Conservation (phyloP, 1,140 invertebrate genomes). For the Anagrus nilaparvatae region DNA sequence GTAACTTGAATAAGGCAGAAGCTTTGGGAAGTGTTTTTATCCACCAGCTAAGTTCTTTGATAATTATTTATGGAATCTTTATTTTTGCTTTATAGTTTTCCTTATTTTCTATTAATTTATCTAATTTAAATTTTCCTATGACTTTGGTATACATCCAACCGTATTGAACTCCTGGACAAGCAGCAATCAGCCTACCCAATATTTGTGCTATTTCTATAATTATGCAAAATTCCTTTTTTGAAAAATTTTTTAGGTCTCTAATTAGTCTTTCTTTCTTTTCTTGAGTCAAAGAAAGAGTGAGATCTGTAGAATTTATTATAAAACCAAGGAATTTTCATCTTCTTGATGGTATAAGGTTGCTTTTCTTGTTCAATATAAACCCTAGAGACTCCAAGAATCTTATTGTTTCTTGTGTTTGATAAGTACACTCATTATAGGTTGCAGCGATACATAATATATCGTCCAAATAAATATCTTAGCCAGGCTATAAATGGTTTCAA, state of each 20-base stretch:
- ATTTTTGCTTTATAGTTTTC: conserved; percentile 12
- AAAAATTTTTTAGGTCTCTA: not conserved
- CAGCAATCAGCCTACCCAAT: conserved; percentile 18
- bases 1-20: conserved; percentile 4
- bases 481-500: conserved; percentile 14
- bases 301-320: conserved; percentile 7
- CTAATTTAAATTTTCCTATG: conserved; percentile 19
- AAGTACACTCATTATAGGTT: conserved; percentile 3
- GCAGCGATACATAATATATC: conserved; percentile 11
- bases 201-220: conserved; percentile 20
- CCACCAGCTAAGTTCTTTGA: conserved; percentile 13
- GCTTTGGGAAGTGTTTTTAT: conserved; percentile 6
- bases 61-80: conserved; percentile 1
- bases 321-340: conserved; percentile 19
- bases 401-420: conserved; percentile 1
- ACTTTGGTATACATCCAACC: conserved; percentile 20
- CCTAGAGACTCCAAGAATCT: conserved; percentile 16
- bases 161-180: conserved; percentile 19
- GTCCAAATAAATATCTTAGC: conserved; percentile 15
- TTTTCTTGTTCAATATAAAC: conserved; percentile 22
- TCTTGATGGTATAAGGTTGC: conserved; percentile 9
- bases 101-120: conserved; percentile 3
- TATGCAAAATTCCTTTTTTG: conserved; percentile 5
- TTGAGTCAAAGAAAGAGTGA: conserved; percentile 2
- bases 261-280: conserved; percentile 5